Conservation (phyloP, 2,113 vertebrate species). For the Marmota monax region DNA sequence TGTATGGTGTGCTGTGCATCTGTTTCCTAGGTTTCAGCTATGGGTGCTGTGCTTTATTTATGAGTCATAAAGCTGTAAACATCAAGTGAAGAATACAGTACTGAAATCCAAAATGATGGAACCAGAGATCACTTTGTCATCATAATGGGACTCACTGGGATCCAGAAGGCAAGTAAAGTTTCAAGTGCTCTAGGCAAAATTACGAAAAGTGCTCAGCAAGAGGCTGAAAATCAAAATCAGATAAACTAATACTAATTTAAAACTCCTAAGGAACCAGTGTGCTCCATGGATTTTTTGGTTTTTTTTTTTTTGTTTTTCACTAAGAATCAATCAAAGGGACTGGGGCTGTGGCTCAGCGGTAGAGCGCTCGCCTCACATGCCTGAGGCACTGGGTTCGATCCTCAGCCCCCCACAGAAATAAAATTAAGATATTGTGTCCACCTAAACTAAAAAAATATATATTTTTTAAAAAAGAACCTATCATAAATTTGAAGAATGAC, state of each 20-base stretch:
- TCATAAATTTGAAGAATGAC: not conserved
- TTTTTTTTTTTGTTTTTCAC: not conserved
- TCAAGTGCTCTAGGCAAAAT: conserved; percentile 61
- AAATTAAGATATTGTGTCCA: too few relatives aligned
- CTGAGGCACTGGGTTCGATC: too few relatives aligned
- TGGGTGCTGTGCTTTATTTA: conserved; percentile 77
- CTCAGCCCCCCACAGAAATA: too few relatives aligned
- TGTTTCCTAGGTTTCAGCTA: conserved; percentile 75
- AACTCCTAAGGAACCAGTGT: conserved; percentile 16
- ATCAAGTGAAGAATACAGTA: conserved; percentile 75
- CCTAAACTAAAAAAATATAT: too few relatives aligned
- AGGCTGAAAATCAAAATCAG: not conserved
- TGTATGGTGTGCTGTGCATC: not conserved
- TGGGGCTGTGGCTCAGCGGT: too few relatives aligned
- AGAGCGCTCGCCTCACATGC: too few relatives aligned
- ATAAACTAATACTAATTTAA: conserved; percentile 74
- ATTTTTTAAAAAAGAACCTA: too few relatives aligned
- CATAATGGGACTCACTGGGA: conserved; percentile 44
- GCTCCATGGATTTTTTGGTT: not conserved
- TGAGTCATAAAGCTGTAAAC: conserved; percentile 77
- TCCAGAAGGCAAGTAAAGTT: conserved; percentile 57
- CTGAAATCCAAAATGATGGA: conserved; percentile 52
- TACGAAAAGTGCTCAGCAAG: not conserved
- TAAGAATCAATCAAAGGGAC: not conserved
- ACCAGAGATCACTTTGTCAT: conserved; percentile 74